Conservation (phyloP, 1,140 invertebrate species). For the Camponotus pennsylvanicus region DNA sequence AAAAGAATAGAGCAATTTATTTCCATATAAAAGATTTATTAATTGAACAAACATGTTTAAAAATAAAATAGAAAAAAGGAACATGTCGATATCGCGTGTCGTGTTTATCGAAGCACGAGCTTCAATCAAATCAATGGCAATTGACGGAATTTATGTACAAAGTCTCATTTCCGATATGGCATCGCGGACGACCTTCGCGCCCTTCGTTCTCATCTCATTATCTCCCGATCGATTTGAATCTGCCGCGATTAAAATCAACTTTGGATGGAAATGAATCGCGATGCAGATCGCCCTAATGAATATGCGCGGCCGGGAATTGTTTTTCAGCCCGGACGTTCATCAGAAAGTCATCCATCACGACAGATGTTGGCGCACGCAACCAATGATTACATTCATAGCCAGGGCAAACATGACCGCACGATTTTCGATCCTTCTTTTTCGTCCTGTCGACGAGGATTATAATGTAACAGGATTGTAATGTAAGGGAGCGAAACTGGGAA, state of each 20-base stretch:
- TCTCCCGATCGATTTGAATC: background rate
- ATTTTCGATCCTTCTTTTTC: constrained; percentile 5
- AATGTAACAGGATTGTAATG: constrained; percentile 8
- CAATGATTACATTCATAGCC: constrained; percentile 30
- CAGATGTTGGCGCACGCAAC: background rate
- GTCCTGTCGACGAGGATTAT: background rate
- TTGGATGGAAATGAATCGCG: constrained; percentile 2
- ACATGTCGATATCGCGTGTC: background rate
- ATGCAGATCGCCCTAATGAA: constrained; percentile 16
- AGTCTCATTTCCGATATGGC: background rate
- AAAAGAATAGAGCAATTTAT: background rate
- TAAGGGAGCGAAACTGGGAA: background rate
- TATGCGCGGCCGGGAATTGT: constrained; percentile 30
- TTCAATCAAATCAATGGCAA: background rate
- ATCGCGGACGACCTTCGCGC: background rate
- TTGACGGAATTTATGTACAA: background rate
- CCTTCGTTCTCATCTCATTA: constrained; percentile 11
- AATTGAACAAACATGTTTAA: too few species aligned
- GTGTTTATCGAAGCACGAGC: background rate
- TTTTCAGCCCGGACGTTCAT: constrained; percentile 31
- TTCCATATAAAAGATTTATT: background rate
- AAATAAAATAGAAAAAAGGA: too few species aligned
- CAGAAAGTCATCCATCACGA: constrained; percentile 37
- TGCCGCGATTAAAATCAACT: constrained; percentile 32
- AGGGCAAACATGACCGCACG: constrained; percentile 6